Evolutionary conservation across 2,888 invertebrate genomes (phyloP).

Genomic region (Megaustenia siamemsis): DNA sequence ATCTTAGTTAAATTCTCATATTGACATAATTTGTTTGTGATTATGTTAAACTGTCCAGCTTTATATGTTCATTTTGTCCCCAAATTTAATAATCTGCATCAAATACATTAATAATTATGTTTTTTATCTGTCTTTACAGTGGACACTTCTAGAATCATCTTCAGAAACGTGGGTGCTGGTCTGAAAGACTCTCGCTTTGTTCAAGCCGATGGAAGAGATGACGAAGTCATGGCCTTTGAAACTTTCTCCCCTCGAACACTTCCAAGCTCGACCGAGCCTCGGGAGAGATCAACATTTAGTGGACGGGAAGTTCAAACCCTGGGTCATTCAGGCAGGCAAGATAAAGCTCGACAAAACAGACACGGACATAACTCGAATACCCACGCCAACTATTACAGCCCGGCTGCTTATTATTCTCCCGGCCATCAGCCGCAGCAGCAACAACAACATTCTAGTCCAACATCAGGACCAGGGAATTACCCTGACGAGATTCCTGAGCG

Average conservation of each 20-base stretch:
- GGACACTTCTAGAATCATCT: conserved; percentile 57
- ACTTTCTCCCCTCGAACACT: conserved; percentile 61
- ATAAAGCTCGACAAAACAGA: conserved; percentile 20
- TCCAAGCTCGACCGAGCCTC: conserved; percentile 45
- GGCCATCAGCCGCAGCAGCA: conserved; percentile 11
- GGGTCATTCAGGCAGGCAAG: conserved; percentile 38
- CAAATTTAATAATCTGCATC: too few relatives aligned
- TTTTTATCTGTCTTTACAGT: conserved; percentile 38
- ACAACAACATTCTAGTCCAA: neutral
- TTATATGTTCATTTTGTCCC: too few relatives aligned
- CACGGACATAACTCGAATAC: neutral
- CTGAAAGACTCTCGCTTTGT: conserved; percentile 57
- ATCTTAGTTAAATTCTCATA: too few relatives aligned
- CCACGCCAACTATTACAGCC: neutral
- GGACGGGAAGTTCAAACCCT: conserved; percentile 55
- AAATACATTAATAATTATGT: too few relatives aligned
- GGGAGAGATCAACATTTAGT: neutral
- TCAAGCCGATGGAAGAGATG: conserved; percentile 46
- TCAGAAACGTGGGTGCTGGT: conserved; percentile 47
- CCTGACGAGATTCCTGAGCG: conserved; percentile 47
- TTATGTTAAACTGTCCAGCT: too few relatives aligned
- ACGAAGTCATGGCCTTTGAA: conserved; percentile 57
- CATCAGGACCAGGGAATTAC: conserved; percentile 42
- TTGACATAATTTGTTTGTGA: too few relatives aligned
- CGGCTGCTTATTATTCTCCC: conserved; percentile 2